A percentile compares a stretch with the other conserved stretches of the same genome.
phyloP scores from a whole-genome alignment of 2,113 vertebrate genomes.

The Lepidothrix coronata region DNA sequence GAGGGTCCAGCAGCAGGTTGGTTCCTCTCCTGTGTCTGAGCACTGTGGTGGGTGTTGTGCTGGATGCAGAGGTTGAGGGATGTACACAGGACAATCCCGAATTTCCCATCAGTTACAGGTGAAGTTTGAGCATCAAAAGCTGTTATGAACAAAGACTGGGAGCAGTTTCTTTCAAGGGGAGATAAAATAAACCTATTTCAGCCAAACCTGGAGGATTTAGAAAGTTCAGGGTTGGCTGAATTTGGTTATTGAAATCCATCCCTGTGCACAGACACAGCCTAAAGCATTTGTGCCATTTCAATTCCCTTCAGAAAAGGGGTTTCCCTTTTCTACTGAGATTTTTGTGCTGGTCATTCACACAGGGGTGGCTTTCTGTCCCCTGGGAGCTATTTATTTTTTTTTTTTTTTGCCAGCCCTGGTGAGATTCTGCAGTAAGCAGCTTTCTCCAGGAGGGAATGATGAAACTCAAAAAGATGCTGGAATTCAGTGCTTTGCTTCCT shows the following conservation, averaged over 20 bases:
- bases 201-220: neutral
- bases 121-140: neutral
- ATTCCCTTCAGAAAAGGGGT: neutral
- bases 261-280: neutral
- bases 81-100: neutral
- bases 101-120: neutral
- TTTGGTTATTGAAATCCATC: neutral
- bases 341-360: neutral
- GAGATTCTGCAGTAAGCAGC: neutral
- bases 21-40: neutral
- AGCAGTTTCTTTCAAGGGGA: neutral
- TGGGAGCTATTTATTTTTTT: neutral
- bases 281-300: neutral
- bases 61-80: neutral
- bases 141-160: neutral
- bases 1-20: neutral
- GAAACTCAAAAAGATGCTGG: neutral
- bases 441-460: neutral
- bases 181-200: neutral
- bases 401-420: neutral
- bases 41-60: neutral
- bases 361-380: neutral
- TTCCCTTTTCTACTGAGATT: neutral
- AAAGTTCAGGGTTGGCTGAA: neutral
- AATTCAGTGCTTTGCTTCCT: neutral